Conservation (phyloP, 2,113 vertebrate genomes). For the Baryphthengus martii region DNA sequence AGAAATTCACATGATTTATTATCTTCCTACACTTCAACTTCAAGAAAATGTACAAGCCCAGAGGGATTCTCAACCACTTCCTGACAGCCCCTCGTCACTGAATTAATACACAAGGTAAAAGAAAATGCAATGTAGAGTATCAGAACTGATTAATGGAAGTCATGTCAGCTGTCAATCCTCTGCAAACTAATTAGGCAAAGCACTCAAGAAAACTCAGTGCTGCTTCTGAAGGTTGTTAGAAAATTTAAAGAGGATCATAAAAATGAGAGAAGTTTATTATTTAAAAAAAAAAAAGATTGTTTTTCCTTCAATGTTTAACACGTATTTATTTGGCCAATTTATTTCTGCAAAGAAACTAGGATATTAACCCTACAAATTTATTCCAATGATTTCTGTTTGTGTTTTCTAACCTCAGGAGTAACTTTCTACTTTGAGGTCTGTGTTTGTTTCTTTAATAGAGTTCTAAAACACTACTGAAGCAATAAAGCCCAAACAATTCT, state of each 20-base stretch:
- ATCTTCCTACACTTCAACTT: constrained; percentile 37
- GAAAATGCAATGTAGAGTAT: constrained; percentile 60
- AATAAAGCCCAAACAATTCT: neutral
- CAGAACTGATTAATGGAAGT: constrained; percentile 66
- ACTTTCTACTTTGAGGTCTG: neutral
- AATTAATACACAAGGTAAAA: constrained; percentile 65
- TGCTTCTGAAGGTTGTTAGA: constrained; percentile 46
- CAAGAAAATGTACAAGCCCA: constrained; percentile 53
- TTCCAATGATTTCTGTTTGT: neutral
- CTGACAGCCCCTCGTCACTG: constrained; percentile 56
- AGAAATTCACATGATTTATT: constrained; percentile 55
- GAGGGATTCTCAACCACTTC: constrained; percentile 36
- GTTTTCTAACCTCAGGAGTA: neutral
- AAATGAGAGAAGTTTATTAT: neutral
- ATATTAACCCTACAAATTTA: neutral
- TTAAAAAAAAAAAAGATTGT: neutral
- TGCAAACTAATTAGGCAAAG: constrained; percentile 69
- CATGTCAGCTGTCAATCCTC: constrained; percentile 58
- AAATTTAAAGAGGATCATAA: constrained; percentile 41
- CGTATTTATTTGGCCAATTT: neutral
- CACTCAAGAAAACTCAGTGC: constrained; percentile 29
- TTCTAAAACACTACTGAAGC: neutral
- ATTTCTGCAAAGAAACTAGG: neutral
- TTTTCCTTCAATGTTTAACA: neutral
- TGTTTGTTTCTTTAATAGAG: neutral